Conservation (phyloP, 1,140 invertebrate species). For the Cecropterus lyciades region DNA sequence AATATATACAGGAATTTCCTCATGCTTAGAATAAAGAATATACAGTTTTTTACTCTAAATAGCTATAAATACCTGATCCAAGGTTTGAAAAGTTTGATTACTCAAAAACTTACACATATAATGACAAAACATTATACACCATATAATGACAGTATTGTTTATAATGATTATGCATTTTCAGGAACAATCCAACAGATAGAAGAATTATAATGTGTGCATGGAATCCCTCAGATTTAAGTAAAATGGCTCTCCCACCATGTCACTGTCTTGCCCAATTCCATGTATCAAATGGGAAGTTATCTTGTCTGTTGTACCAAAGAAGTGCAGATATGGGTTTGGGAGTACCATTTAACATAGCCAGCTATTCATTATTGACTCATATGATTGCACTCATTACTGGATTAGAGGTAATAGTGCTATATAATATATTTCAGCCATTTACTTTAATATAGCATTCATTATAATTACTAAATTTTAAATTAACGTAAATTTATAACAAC, state of each 20-base stretch:
- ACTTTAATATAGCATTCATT: too few relatives aligned
- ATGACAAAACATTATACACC: too few relatives aligned
- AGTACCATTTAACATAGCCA: constrained; percentile 99
- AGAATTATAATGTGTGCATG: constrained; percentile 98
- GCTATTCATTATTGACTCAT: constrained; percentile 96
- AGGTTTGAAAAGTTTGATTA: too few relatives aligned
- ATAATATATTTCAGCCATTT: too few relatives aligned
- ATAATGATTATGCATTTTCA: constrained; percentile 42
- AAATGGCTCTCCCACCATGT: constrained; percentile 99
- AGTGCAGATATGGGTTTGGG: constrained; percentile 99
- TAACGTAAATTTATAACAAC: too few relatives aligned
- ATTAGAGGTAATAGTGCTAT: constrained; percentile 91
- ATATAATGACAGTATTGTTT: too few relatives aligned
- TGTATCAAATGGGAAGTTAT: constrained; percentile 92
- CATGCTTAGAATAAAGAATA: too few relatives aligned
- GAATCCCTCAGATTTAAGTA: constrained; percentile 95
- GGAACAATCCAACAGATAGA: constrained; percentile 92
- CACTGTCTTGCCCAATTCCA: constrained; percentile 98
- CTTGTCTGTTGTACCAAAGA: constrained; percentile 97
- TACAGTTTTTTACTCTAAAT: too few relatives aligned
- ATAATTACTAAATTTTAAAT: too few relatives aligned
- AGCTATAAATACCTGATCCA: too few relatives aligned
- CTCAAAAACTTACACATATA: too few relatives aligned
- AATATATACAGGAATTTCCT: too few relatives aligned
- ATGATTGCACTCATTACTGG: constrained; percentile 98